phyloP scores from a whole-genome alignment of 1,140 invertebrate species.

The Trachelipus rathkii region DNA sequence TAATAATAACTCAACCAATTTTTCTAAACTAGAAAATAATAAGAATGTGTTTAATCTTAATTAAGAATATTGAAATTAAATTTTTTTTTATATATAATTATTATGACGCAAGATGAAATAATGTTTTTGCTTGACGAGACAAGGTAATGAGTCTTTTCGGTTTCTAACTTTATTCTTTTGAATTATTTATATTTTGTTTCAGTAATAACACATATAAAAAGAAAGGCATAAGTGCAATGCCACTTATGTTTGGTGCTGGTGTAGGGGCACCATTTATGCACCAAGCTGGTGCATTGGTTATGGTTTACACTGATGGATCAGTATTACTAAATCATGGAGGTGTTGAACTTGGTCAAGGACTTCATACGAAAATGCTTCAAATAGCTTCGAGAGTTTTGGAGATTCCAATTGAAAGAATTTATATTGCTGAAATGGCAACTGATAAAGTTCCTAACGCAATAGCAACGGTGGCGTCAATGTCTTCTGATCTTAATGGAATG shows the following conservation, averaged over 20 bases:
- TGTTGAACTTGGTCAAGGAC: slow-evolving; percentile 92
- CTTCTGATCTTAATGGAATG: slow-evolving; percentile 91
- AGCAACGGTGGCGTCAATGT: slow-evolving; percentile 81
- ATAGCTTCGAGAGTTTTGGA: slow-evolving; percentile 57
- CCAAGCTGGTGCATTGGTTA: slow-evolving; percentile 82
- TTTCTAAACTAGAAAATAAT: no score
- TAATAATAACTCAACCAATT: no score
- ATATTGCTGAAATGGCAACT: slow-evolving; percentile 81
- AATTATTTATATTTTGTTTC: neutral
- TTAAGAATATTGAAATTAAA: no score
- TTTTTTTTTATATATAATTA: neutral
- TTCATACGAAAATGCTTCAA: slow-evolving; percentile 93
- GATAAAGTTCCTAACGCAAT: slow-evolving; percentile 92
- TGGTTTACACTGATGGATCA: slow-evolving; percentile 85
- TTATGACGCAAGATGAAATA: neutral
- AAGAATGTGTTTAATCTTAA: no score
- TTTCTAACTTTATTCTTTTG: no score
- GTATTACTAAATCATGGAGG: slow-evolving; percentile 87
- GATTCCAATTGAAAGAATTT: slow-evolving; percentile 70
- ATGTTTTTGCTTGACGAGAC: neutral
- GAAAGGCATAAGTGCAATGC: slow-evolving; percentile 75
- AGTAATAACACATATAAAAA: slow-evolving; percentile 55
- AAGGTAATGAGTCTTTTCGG: neutral
- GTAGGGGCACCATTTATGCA: slow-evolving; percentile 77
- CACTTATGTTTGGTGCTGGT: slow-evolving; percentile 84